Evolutionary conservation across 2,113 vertebrate genomes (phyloP).

Genomic region (Chitala chitala): DNA sequence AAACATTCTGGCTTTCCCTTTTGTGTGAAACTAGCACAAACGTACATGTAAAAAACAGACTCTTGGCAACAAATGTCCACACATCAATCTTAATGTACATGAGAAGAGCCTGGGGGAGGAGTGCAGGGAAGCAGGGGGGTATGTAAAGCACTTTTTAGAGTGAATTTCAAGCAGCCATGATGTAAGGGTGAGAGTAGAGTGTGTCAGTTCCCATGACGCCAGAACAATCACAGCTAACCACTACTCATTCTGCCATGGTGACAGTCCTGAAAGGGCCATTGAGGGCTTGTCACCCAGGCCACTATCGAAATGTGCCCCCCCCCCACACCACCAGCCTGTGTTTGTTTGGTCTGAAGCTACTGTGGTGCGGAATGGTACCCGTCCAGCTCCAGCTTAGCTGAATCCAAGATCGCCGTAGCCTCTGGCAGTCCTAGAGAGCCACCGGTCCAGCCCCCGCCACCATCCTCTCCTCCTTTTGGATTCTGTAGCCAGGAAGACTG

Average conservation of each 20-base stretch:
- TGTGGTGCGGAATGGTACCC: conserved; percentile 15
- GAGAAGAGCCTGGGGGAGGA: not conserved
- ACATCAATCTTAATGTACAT: not conserved
- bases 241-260: conserved; percentile 15
- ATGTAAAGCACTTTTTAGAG: conserved; percentile 19
- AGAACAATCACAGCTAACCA: conserved; percentile 13
- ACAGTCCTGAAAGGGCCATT: conserved; percentile 19
- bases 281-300: conserved; percentile 16
- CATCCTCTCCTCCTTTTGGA: not conserved
- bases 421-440: not conserved
- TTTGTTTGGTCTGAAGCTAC: conserved; percentile 21
- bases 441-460: not conserved
- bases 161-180: conserved; percentile 19
- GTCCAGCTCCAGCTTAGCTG: conserved; percentile 17
- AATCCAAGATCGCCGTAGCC: conserved; percentile 12
- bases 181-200: conserved; percentile 1
- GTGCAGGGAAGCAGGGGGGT: not conserved
- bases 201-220: conserved; percentile 11
- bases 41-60: no score
- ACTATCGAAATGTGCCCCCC: not conserved
- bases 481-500: not conserved
- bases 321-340: conserved; percentile 4
- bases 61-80: no score
- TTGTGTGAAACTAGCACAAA: no score
- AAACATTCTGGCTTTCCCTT: no score